Percentiles rank a stretch among this genome's conserved stretches.
Evolutionary conservation across 2,888 invertebrate genomes (phyloP).

Genomic region (Ptychoptera albimana): DNA sequence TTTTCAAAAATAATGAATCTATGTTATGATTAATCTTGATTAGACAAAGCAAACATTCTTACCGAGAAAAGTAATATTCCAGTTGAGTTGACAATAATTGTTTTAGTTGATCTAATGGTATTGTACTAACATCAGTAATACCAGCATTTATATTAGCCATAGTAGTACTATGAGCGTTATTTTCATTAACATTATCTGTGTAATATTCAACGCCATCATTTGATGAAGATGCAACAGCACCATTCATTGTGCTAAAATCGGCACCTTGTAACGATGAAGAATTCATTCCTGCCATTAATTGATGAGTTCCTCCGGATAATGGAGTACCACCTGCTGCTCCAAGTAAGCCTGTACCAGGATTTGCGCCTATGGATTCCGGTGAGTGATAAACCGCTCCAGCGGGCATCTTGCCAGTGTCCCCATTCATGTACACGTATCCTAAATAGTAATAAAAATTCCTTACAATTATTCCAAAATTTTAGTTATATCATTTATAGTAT

Average conservation of each 20-base stretch:
- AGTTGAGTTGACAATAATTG: constrained; percentile 65
- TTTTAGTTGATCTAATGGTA: constrained; percentile 58
- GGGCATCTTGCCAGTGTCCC: constrained; percentile 62
- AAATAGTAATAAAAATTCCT: constrained; percentile 16
- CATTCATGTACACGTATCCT: constrained; percentile 72
- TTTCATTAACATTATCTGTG: constrained; percentile 18
- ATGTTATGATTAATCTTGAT: too few species aligned
- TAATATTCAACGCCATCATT: constrained; percentile 17
- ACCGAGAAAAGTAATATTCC: constrained; percentile 84
- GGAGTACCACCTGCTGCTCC: background rate
- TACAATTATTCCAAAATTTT: too few species aligned
- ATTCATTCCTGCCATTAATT: constrained; percentile 22
- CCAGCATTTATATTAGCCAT: constrained; percentile 6
- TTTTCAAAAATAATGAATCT: too few species aligned
- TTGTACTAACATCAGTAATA: constrained; percentile 30
- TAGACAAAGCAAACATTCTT: constrained; percentile 12
- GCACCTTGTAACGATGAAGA: constrained; percentile 17
- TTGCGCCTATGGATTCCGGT: constrained; percentile 41
- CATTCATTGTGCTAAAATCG: constrained; percentile 20
- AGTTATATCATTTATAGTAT: too few species aligned
- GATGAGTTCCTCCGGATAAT: constrained; percentile 16
- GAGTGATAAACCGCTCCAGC: constrained; percentile 52
- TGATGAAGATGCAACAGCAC: constrained; percentile 14
- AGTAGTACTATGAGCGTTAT: constrained; percentile 4
- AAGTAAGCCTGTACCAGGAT: constrained; percentile 17